phyloP scores from a whole-genome alignment of 2,113 vertebrate species.

The Apodemus speciosus region DNA sequence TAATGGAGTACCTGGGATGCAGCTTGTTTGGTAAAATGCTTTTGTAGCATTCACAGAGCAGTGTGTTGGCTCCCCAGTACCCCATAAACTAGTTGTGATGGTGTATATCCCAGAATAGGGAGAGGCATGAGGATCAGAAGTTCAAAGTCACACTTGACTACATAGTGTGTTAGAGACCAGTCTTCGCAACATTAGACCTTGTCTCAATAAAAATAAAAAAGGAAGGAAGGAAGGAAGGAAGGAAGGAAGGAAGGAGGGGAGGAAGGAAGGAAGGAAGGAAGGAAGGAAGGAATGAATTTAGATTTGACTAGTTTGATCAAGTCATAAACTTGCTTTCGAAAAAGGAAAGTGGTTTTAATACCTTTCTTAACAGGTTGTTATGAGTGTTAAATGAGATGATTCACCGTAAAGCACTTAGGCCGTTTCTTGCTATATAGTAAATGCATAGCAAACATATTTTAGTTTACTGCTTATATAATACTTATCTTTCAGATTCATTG shows the following conservation, averaged over 20 bases:
- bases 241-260: not conserved
- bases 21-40: not conserved
- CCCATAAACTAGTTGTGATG: not conserved
- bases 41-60: not conserved
- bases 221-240: not conserved
- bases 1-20: not conserved
- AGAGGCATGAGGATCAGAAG: not conserved
- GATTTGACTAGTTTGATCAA: constrained; percentile 20
- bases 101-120: not conserved
- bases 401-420: constrained; percentile 24
- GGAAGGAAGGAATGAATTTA: not conserved
- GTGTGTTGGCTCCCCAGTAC: not conserved
- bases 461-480: constrained; percentile 7
- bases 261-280: not conserved
- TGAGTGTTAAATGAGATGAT: constrained; percentile 49
- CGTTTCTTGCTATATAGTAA: not conserved
- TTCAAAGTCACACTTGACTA: not conserved
- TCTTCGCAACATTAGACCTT: not conserved
- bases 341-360: not conserved
- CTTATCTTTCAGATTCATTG: constrained; percentile 31
- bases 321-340: constrained; percentile 42
- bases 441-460: constrained; percentile 42
- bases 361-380: constrained; percentile 13
- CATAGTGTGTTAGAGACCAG: not conserved
- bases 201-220: not conserved